Evolutionary conservation across 2,797 vertebrate genomes (phyloP).

Genomic region (Sarcoramphus papa): DNA sequence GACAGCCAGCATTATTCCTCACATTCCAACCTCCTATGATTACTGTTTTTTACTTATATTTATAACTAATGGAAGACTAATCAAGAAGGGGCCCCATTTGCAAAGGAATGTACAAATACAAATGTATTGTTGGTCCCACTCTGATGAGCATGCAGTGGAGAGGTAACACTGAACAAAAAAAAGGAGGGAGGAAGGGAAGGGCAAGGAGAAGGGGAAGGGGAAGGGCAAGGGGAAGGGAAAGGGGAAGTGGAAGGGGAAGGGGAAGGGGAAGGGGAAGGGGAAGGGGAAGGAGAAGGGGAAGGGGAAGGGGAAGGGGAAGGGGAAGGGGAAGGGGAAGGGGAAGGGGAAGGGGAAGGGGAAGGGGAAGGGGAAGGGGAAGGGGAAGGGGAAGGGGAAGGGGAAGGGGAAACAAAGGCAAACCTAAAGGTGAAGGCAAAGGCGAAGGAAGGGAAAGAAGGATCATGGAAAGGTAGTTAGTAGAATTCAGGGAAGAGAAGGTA

Average conservation of each 20-base stretch:
- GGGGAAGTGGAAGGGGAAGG: not conserved
- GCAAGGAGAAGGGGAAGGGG: not conserved
- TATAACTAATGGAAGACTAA: not conserved
- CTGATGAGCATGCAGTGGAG: not conserved
- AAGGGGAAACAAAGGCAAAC: not conserved
- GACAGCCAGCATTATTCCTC: not conserved
- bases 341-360: not conserved
- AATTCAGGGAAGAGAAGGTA: not conserved
- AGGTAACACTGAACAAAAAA: accelerated
- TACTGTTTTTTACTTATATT: not conserved
- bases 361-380: not conserved
- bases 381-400: not conserved
- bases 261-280: not conserved
- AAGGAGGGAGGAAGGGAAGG: not conserved
- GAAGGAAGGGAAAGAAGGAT: not conserved
- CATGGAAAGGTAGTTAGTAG: not conserved
- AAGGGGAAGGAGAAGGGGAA: not conserved
- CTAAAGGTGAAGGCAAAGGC: accelerated
- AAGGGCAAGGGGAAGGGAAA: not conserved
- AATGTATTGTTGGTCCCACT: not conserved
- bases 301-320: not conserved
- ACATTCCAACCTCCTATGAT: not conserved
- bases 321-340: not conserved
- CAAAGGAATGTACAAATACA: not conserved
- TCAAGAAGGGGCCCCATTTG: not conserved